Conservation (phyloP, 1,140 invertebrate genomes). For the Thaumetopoea pityocampa region DNA sequence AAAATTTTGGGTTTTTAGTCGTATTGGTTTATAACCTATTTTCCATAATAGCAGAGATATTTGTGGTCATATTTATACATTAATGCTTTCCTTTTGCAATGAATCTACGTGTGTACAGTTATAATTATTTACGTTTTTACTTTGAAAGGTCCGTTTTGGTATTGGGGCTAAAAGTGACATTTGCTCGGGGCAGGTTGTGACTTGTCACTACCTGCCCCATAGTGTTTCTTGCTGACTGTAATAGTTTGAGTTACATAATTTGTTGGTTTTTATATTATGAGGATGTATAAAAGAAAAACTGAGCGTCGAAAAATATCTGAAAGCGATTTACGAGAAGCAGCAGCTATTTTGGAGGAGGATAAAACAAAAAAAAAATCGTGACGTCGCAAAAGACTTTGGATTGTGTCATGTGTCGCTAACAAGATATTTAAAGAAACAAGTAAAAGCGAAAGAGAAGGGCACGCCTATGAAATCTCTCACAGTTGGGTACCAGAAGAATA, state of each 20-base stretch:
- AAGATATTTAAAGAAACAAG: slow-evolving; percentile 14
- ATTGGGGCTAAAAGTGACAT: slow-evolving; percentile 17
- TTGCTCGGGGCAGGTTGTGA: slow-evolving; percentile 12
- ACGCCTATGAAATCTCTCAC: slow-evolving; percentile 7
- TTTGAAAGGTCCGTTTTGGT: slow-evolving; percentile 15
- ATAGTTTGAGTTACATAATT: slow-evolving; percentile 14
- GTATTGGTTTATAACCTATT: slow-evolving; percentile 11
- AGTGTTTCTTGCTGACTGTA: slow-evolving; percentile 12
- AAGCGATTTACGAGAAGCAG: slow-evolving; percentile 18
- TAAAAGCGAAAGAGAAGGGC: slow-evolving; percentile 15
- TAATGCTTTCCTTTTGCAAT: too few species aligned
- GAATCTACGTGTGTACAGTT: too few species aligned
- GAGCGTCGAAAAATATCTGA: slow-evolving; percentile 20
- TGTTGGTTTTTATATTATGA: slow-evolving; percentile 1
- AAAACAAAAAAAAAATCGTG: slow-evolving; percentile 7
- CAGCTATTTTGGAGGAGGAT: slow-evolving; percentile 14
- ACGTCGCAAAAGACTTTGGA: slow-evolving; percentile 14
- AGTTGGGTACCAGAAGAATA: slow-evolving; percentile 15
- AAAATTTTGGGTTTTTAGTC: slow-evolving; percentile 13
- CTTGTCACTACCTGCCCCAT: slow-evolving; percentile 16
- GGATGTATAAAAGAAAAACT: slow-evolving; percentile 16
- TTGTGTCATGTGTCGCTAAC: slow-evolving; percentile 16
- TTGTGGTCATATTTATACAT: slow-evolving; percentile 2
- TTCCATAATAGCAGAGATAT: slow-evolving; percentile 12
- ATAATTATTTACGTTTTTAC: slow-evolving; percentile 13